Conservation (phyloP, 1,140 invertebrate species). For the Lordiphosa stackelbergi region DNA sequence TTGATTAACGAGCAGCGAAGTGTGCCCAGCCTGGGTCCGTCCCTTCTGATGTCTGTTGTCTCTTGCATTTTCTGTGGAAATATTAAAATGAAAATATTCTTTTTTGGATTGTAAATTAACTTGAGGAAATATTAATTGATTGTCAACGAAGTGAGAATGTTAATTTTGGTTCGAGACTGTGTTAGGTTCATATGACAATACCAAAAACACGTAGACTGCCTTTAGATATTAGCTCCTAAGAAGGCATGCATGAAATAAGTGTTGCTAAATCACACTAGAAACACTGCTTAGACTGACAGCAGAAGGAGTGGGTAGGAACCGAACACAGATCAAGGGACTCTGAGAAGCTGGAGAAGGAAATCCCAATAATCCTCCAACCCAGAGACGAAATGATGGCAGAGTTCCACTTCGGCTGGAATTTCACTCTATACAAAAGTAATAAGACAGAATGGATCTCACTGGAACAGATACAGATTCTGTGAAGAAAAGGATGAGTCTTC, state of each 20-base stretch:
- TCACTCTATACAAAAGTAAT: too few relatives aligned
- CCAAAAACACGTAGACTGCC: not conserved
- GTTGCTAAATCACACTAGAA: not conserved
- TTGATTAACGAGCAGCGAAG: constrained; percentile 55
- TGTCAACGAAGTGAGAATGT: not conserved
- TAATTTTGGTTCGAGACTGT: not conserved
- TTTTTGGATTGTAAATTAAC: constrained; percentile 11
- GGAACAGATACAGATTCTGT: too few relatives aligned
- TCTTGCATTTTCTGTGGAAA: constrained; percentile 17
- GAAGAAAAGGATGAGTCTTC: too few relatives aligned
- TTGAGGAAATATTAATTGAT: constrained; percentile 11
- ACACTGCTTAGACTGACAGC: too few relatives aligned
- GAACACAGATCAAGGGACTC: too few relatives aligned
- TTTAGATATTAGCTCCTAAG: not conserved
- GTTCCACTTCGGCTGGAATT: too few relatives aligned
- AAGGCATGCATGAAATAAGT: not conserved
- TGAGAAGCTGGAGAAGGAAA: too few relatives aligned
- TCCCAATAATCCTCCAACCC: too few relatives aligned
- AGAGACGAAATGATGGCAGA: too few relatives aligned
- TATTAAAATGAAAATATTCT: constrained; percentile 6
- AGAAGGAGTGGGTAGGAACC: too few relatives aligned
- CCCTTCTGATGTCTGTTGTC: not conserved
- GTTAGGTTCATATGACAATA: too few relatives aligned
- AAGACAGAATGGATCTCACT: too few relatives aligned
- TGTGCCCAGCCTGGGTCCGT: constrained; percentile 28